phyloP scores from a whole-genome alignment of 1,140 invertebrate species.

The Propsilocerus akamusi region DNA sequence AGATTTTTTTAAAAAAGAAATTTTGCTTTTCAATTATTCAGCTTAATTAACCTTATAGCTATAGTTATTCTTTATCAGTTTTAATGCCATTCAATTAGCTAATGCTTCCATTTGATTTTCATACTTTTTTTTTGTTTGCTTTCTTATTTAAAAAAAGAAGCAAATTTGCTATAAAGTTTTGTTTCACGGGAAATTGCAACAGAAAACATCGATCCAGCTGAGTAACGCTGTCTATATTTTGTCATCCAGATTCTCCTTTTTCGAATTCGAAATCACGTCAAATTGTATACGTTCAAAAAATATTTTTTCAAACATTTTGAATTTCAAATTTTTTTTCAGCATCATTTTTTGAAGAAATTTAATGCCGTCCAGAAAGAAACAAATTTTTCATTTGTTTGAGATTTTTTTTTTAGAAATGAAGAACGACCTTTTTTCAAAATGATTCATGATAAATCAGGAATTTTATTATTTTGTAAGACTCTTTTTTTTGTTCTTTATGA shows the following conservation, averaged over 20 bases:
- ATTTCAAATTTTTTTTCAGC: neutral
- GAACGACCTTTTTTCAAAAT: neutral
- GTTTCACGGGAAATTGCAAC: no score
- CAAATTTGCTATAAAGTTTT: no score
- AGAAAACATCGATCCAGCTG: no score
- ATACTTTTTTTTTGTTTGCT: no score
- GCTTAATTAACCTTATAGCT: no score
- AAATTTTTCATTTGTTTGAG: neutral
- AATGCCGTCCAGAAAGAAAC: slow-evolving; percentile 1
- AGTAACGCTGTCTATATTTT: slow-evolving; percentile 1
- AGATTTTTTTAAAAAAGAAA: no score
- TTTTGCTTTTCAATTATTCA: no score
- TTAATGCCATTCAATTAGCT: no score
- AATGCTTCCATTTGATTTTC: no score
- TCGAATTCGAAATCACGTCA: neutral
- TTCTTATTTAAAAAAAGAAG: no score
- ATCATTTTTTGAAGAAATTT: no score
- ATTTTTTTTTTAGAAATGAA: neutral
- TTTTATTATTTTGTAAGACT: slow-evolving; percentile 3
- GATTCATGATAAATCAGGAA: neutral
- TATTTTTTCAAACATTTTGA: neutral
- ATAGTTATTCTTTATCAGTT: no score
- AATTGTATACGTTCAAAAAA: neutral
- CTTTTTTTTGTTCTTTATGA: neutral
- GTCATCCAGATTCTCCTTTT: neutral